Conservation (phyloP, 2,113 vertebrate species). For the Morphnarchus princeps region DNA sequence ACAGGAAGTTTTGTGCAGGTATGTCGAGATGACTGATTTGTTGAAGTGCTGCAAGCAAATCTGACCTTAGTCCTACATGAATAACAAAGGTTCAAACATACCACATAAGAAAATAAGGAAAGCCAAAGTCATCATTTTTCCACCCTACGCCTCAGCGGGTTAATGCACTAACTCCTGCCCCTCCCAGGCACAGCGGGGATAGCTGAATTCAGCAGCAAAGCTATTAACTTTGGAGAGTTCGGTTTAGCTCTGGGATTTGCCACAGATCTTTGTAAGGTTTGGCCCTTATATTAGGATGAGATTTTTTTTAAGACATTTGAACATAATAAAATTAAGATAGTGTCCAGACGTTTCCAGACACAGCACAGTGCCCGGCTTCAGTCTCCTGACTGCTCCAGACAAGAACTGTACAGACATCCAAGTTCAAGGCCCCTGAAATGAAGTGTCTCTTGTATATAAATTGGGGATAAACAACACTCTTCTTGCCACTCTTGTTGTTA, state of each 20-base stretch:
- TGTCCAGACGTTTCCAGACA: background rate
- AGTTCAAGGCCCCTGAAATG: background rate
- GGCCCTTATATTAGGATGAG: background rate
- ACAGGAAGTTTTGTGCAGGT: background rate
- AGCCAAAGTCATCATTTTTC: background rate
- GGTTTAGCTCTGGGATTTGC: background rate
- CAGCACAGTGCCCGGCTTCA: rapidly evolving
- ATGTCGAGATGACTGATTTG: rapidly evolving
- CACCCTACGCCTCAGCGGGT: background rate
- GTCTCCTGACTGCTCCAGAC: background rate
- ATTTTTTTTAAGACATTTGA: background rate
- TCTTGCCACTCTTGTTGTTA: background rate
- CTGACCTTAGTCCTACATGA: background rate
- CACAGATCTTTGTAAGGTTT: background rate
- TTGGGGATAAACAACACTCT: background rate
- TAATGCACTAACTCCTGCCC: background rate
- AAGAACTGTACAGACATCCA: background rate
- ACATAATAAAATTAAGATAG: too few relatives aligned
- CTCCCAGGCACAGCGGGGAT: rapidly evolving
- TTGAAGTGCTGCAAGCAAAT: background rate
- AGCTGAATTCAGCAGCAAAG: background rate
- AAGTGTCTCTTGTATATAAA: background rate
- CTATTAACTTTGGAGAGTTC: rapidly evolving
- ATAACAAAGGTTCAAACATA: background rate
- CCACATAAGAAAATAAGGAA: rapidly evolving